Base-by-base conservation (phyloP, 2,113 vertebrate species). In the human region DNA sequence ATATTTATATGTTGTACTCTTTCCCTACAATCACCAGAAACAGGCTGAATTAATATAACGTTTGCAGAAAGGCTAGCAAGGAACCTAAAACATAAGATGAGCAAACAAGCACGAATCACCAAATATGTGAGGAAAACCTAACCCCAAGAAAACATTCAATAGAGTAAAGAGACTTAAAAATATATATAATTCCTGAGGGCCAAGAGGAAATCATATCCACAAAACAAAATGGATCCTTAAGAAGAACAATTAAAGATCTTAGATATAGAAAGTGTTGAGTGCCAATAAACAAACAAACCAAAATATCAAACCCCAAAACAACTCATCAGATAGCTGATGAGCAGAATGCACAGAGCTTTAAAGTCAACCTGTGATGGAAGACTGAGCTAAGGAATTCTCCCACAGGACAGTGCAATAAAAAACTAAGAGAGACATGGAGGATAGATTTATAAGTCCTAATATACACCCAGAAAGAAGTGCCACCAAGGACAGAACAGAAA, bases 51-150 rank as follows among this genome's bases (percentile, higher is more conserved):
- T 38, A 72, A 87, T 6, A 83, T 43, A 86, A 64, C n/a, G 79
- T 70, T n/a, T 83, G 11, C 5, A 84, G 70, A 78, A 86, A 91
- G 55, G 14, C 59, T 88, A 94, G 55, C 3, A 88, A 72, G 59
- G 43, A 92, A 79, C 5, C 0, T 89, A 50, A 97, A 89, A 73
- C 5, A 20, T 22, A 78, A 91, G 43, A 87, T 40, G 16, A 50
- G 6, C 32, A 50, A 85, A 64, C 11, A 83, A 88, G 59, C 43
- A 89, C n/a, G 14, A 89, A 89, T 59, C 12, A 79, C 12, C 78
- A 92, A 82, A 32, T 83, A 96, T 50, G 16, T 90, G 64, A 96
- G 40, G 23, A 48, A 93, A 95, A 86, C 27, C 30, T 70, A 55
- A 94, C 13, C n/a, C 18, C 61, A 32, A 94, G n/a, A 81, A 83